Percentiles rank a stretch among this genome's conserved stretches.
Evolutionary conservation across 2,113 vertebrate species (phyloP).

Genomic region (Zapornia atra): DNA sequence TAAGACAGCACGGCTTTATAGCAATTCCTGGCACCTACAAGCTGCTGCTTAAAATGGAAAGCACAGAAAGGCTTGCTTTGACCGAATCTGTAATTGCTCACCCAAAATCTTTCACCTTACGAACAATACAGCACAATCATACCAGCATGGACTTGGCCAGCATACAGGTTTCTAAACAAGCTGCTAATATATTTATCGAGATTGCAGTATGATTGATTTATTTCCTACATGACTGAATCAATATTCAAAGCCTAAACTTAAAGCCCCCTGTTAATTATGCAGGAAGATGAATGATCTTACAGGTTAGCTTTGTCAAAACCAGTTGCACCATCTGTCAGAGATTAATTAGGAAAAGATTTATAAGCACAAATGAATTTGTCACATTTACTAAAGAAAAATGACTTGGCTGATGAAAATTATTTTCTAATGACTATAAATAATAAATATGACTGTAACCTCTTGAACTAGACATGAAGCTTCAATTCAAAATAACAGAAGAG

Average conservation of each 20-base stretch:
- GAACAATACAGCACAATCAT: not conserved
- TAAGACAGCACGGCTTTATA: not conserved
- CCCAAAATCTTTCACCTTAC: not conserved
- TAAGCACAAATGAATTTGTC: constrained; percentile 4
- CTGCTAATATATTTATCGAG: not conserved
- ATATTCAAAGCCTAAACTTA: constrained; percentile 43
- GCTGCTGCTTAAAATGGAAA: not conserved
- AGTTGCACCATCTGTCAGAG: constrained; percentile 47
- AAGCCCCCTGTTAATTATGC: not conserved
- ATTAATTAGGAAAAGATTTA: constrained; percentile 43
- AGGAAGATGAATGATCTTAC: constrained; percentile 52
- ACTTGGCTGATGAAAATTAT: not conserved
- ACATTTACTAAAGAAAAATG: constrained; percentile 7
- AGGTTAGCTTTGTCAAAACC: constrained; percentile 48
- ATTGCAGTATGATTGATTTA: constrained; percentile 6
- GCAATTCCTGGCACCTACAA: not conserved
- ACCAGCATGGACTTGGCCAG: not conserved
- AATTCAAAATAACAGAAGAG: not conserved
- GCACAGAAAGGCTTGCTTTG: not conserved
- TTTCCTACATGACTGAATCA: constrained; percentile 31
- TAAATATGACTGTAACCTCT: not conserved
- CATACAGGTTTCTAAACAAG: constrained; percentile 1
- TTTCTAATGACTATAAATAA: constrained; percentile 15
- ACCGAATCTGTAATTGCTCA: not conserved
- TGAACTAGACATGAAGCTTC: not conserved